Conservation (phyloP, 2,113 vertebrate species). For the Syngnathus floridae region DNA sequence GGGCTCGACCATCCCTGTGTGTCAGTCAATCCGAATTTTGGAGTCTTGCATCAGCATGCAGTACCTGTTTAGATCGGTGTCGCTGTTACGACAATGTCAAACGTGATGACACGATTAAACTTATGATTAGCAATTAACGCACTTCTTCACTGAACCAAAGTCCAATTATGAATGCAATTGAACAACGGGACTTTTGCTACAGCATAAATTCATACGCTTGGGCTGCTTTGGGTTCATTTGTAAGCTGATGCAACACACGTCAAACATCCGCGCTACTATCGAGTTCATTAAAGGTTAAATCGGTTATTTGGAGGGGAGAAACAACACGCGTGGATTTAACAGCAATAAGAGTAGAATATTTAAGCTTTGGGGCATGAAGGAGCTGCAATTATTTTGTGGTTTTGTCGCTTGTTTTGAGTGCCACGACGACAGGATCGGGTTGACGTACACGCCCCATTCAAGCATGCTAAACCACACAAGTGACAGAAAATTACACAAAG, state of each 20-base stretch:
- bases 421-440: slow-evolving; percentile 41
- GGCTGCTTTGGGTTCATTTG: background rate
- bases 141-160: background rate
- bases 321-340: background rate
- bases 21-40: background rate
- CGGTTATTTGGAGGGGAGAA: background rate
- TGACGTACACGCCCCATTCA: background rate
- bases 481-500: background rate
- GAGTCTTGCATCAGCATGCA: slow-evolving; percentile 71
- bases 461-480: background rate
- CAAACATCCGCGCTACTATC: background rate
- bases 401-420: slow-evolving; percentile 9
- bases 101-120: background rate
- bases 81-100: slow-evolving; percentile 27
- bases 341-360: background rate
- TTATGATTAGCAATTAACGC: background rate
- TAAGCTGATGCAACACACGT: background rate
- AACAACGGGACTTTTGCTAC: background rate
- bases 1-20: no score
- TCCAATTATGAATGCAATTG: background rate
- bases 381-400: background rate
- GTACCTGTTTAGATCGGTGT: background rate
- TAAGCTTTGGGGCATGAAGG: background rate
- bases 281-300: background rate
- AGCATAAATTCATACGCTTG: background rate